Percentiles rank a stretch among this genome's conserved stretches.
phyloP scores from a whole-genome alignment of 1,140 invertebrate species.

The Drosophila aff. region DNA sequence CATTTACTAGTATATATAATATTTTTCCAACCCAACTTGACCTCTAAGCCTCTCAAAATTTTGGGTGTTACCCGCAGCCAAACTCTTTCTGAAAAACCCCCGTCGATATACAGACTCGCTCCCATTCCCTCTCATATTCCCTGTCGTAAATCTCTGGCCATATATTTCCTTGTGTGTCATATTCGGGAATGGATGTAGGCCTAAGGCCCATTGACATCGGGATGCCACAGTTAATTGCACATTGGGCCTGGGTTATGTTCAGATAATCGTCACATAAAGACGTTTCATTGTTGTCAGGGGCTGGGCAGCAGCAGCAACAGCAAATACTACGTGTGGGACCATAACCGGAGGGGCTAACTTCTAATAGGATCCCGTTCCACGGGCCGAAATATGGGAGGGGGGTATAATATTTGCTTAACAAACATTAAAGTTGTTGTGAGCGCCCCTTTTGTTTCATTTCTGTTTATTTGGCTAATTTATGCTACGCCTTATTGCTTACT shows the following conservation, averaged over 20 bases:
- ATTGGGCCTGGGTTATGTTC: slow-evolving; percentile 65
- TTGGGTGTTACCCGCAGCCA: neutral
- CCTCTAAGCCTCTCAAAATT: neutral
- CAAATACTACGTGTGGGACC: slow-evolving; percentile 27
- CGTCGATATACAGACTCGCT: neutral
- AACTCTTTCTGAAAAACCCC: slow-evolving; percentile 1
- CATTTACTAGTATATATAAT: neutral
- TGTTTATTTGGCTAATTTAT: slow-evolving; percentile 79
- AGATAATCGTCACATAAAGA: slow-evolving; percentile 81
- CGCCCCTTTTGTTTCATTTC: slow-evolving; percentile 53
- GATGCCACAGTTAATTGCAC: slow-evolving; percentile 71
- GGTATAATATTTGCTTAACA: slow-evolving; percentile 73
- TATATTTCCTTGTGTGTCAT: slow-evolving; percentile 42
- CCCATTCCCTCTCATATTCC: slow-evolving; percentile 1
- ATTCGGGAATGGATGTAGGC: slow-evolving; percentile 22
- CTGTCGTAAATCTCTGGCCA: slow-evolving; percentile 33
- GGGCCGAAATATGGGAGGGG: neutral
- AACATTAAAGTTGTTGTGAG: slow-evolving; percentile 75
- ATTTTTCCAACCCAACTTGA: neutral
- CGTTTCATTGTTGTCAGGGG: slow-evolving; percentile 63
- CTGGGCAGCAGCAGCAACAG: slow-evolving; percentile 19
- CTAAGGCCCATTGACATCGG: slow-evolving; percentile 18
- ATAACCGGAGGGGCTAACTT: slow-evolving; percentile 31
- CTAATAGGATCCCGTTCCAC: slow-evolving; percentile 11
- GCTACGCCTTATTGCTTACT: slow-evolving; percentile 79